Conservation (phyloP, 2,888 invertebrate species). For the Cenopis cana region DNA sequence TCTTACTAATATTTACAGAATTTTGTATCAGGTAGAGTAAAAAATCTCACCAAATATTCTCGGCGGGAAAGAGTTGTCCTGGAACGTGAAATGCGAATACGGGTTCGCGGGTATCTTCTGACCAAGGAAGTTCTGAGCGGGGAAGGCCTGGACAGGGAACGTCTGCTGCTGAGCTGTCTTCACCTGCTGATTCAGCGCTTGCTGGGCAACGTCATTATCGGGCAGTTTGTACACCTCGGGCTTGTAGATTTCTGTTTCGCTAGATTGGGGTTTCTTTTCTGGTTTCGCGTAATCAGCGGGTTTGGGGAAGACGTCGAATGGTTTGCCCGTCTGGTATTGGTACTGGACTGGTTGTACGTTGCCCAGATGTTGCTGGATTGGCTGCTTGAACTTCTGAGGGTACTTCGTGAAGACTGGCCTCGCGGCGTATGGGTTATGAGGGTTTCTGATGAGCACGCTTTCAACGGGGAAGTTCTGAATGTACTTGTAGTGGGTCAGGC, state of each 20-base stretch:
- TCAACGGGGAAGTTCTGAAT: conserved; percentile 75
- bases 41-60: conserved; percentile 72
- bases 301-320: conserved; percentile 68
- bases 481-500: conserved; percentile 71
- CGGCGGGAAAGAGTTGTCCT: conserved; percentile 70
- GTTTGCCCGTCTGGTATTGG: conserved; percentile 69
- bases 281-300: conserved; percentile 72
- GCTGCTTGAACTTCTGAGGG: conserved; percentile 70
- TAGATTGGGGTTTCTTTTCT: conserved; percentile 55
- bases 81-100: conserved; percentile 70
- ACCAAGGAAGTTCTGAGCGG: conserved; percentile 51
- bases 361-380: conserved; percentile 70
- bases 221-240: conserved; percentile 75
- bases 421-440: conserved; percentile 70
- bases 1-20: not conserved
- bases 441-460: conserved; percentile 71
- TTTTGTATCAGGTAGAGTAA: not conserved
- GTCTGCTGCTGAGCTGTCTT: conserved; percentile 77
- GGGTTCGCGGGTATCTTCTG: conserved; percentile 61
- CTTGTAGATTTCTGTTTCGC: conserved; percentile 69
- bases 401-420: conserved; percentile 72
- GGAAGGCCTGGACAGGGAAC: conserved; percentile 33
- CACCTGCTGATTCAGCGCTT: conserved; percentile 70
- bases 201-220: conserved; percentile 72
- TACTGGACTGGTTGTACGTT: conserved; percentile 75